Evolutionary conservation across 2,888 invertebrate genomes (phyloP), one percentile per base, ranked within the genome.

Genomic region (Myopa tessellatipennis): DNA sequence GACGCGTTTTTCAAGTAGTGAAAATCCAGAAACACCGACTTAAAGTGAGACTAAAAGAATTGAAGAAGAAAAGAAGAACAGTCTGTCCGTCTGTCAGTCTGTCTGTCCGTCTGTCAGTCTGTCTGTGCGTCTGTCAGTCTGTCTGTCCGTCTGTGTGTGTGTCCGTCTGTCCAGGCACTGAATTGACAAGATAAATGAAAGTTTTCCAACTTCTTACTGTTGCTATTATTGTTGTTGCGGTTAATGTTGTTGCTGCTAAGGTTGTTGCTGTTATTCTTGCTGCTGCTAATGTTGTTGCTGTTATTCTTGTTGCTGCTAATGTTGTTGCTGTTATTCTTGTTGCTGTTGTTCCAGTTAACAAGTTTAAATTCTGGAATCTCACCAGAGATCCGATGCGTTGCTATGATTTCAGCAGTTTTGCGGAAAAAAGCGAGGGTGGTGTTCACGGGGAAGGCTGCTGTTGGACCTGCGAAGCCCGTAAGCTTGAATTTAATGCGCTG

Each of bases 391-490:
- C 45, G n/a, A 45, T 50, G 69, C 34, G 50, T 52, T 26, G 16
- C 71, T 40, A n/a, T 34, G 58, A 71, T 71, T 52, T 69, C 10
- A 26, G 10, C 63, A 12, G 63, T 34, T 63, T 67, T n/a, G n/a
- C 16, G 38, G 6, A 40, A 14, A 40, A 40, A 60, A 78, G 77
- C 38, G 77, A 58, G 70, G 69, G 77, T 60, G 77, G 73, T 74
- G 69, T 52, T 77, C 76, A 77, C 78, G 55, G 61, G 68, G 79
- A 72, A 79, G 74, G 78, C 71, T 72, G 58, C 45, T 50, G 14
- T 45, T 70, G 63, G 50, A 68, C 50, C 12, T 12, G 50, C 6
- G 55, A 26, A 18, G 52, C 3, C 8, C 26, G 6, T 38, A 63
- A 58, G 26, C n/a, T 69, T 70, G 26, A 4, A 61, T 36, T 12